Evolutionary conservation across 2,113 vertebrate genomes (phyloP).

Genomic region (Eidolon helvum): DNA sequence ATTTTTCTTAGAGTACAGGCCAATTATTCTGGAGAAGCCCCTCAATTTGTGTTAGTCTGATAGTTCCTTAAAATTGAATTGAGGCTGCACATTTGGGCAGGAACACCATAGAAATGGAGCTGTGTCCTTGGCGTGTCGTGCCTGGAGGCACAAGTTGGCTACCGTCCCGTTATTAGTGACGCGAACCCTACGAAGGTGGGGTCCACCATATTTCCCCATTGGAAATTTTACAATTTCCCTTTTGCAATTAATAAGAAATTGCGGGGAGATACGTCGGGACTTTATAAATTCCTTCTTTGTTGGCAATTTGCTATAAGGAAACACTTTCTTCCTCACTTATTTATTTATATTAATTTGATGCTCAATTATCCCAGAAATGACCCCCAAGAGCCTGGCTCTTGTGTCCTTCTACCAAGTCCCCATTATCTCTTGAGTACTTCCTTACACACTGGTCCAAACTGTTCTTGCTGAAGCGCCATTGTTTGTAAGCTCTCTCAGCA

Average conservation of each 20-base stretch:
- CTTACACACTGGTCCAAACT: not conserved
- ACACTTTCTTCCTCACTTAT: not conserved
- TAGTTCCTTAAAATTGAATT: not conserved
- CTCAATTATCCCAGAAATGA: not conserved
- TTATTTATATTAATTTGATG: not conserved
- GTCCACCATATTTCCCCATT: not conserved
- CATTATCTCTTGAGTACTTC: not conserved
- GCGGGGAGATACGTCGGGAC: no score
- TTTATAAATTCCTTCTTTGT: not conserved
- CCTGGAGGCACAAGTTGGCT: not conserved
- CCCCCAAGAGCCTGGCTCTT: not conserved
- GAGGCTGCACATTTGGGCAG: not conserved
- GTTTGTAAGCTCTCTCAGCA: not conserved
- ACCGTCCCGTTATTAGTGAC: accelerated
- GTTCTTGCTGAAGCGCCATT: not conserved
- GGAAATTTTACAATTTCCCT: not conserved
- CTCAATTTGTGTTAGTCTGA: not conserved
- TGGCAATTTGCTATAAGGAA: not conserved
- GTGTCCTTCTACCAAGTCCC: no score
- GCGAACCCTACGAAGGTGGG: not conserved
- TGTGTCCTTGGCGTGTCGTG: accelerated
- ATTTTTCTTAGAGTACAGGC: not conserved
- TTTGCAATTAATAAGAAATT: not conserved
- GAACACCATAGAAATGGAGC: not conserved
- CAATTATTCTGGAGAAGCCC: not conserved